Evolutionary conservation across 2,113 vertebrate genomes (phyloP).

Genomic region (Cephalopholis sonnerati): DNA sequence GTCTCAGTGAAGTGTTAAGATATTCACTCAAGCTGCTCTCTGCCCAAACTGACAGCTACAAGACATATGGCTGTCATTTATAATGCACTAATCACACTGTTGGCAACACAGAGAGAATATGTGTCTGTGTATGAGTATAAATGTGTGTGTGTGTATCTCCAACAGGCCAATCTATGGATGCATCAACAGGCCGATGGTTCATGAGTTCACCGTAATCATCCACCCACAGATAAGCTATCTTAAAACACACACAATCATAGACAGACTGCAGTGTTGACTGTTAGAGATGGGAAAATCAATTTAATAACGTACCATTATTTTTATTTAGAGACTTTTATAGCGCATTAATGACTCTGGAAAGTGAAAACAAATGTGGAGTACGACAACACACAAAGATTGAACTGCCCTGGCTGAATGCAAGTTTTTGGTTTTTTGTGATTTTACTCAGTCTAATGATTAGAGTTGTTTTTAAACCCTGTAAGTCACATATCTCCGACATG

Average conservation of each 20-base stretch:
- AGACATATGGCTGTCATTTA: slow-evolving; percentile 78
- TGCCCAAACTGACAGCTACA: slow-evolving; percentile 32
- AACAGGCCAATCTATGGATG: background rate
- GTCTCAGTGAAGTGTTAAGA: slow-evolving; percentile 17
- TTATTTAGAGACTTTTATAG: background rate
- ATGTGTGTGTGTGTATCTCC: background rate
- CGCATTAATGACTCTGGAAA: background rate
- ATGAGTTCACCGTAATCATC: slow-evolving; percentile 24
- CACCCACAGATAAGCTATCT: slow-evolving; percentile 21
- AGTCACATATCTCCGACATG: background rate
- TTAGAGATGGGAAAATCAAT: background rate
- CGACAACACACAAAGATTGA: background rate
- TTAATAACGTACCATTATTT: background rate
- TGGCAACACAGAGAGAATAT: slow-evolving; percentile 30
- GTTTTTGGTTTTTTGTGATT: background rate
- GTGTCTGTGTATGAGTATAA: slow-evolving; percentile 15
- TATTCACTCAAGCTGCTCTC: slow-evolving; percentile 61
- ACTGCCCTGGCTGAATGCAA: no score
- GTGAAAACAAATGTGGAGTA: background rate
- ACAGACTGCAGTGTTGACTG: background rate
- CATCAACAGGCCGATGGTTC: slow-evolving; percentile 14
- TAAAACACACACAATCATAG: slow-evolving; percentile 6
- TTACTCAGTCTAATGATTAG: background rate
- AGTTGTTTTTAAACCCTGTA: background rate
- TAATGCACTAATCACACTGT: slow-evolving; percentile 66